Percentiles rank a stretch among this genome's conserved stretches.
Evolutionary conservation across 2,113 vertebrate species (phyloP).

Genomic region (Cyrtonyx montezumae): DNA sequence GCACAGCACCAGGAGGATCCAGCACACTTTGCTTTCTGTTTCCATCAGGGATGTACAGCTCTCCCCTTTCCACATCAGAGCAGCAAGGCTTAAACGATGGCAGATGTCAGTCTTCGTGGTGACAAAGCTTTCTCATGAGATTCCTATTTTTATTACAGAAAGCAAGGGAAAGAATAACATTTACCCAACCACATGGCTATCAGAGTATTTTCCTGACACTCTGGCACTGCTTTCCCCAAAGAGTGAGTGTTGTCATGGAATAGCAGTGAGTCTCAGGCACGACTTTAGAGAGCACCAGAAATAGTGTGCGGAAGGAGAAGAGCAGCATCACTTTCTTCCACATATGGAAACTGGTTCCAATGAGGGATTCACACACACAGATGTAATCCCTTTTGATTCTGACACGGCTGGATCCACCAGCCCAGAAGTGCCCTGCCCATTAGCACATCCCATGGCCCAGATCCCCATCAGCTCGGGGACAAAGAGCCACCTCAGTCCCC

Average conservation of each 20-base stretch:
- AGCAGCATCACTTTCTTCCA: slow-evolving; percentile 7
- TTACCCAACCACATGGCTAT: neutral
- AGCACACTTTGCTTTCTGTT: accelerated
- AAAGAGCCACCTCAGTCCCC: neutral
- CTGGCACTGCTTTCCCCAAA: neutral
- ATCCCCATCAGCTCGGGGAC: neutral
- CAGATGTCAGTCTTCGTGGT: neutral
- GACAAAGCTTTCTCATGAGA: neutral
- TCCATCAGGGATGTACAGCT: neutral
- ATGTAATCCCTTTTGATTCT: neutral
- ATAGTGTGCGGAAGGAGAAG: neutral
- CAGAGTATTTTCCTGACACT: neutral
- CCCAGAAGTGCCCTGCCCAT: neutral
- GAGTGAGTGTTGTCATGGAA: neutral
- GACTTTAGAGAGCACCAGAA: slow-evolving; percentile 31
- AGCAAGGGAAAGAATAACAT: slow-evolving; percentile 28
- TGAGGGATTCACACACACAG: neutral
- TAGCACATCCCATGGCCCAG: accelerated
- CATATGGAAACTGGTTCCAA: neutral
- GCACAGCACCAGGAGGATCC: accelerated
- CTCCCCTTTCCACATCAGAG: neutral
- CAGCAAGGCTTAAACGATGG: accelerated
- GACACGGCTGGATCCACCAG: neutral
- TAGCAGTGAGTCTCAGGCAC: neutral
- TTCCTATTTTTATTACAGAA: neutral